A percentile compares a stretch with the other conserved stretches of the same genome.
Evolutionary conservation across 2,797 vertebrate species (phyloP).

Genomic region (Thripadectes ignobilis): DNA sequence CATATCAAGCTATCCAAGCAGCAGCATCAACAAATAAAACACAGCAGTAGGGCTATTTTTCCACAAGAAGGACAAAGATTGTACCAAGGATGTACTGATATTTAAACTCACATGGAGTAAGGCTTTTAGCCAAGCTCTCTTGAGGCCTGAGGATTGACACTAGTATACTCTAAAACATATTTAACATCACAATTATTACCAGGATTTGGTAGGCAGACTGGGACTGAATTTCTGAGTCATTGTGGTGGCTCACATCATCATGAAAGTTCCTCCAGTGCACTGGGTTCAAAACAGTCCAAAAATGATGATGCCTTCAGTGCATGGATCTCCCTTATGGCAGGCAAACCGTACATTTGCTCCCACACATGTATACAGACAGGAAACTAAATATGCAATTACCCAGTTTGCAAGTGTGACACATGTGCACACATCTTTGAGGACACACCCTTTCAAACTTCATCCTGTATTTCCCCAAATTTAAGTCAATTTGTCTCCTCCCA

Average conservation of each 20-base stretch:
- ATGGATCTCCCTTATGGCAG: slow-evolving; percentile 18
- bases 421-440: slow-evolving; percentile 18
- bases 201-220: neutral
- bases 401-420: slow-evolving; percentile 59
- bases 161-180: neutral
- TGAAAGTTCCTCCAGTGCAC: slow-evolving; percentile 35
- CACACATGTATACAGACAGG: slow-evolving; percentile 56
- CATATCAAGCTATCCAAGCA: neutral
- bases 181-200: neutral
- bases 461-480: slow-evolving; percentile 53
- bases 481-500: slow-evolving; percentile 56
- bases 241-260: neutral
- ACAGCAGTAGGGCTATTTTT: neutral
- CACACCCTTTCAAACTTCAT: slow-evolving; percentile 39
- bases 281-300: slow-evolving; percentile 38
- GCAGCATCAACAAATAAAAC: neutral
- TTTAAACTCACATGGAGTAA: neutral
- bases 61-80: neutral
- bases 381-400: slow-evolving; percentile 65
- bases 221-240: slow-evolving; percentile 19
- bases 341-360: slow-evolving; percentile 61
- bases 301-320: neutral
- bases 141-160: neutral
- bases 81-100: neutral
- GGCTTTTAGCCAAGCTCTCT: neutral